A percentile compares a stretch with the other conserved stretches of the same genome.
These are phyloP conservation scores for Falco columbarius DNA, from an alignment of 2,797 vertebrate species.

Conservation along the genomic window DNA sequence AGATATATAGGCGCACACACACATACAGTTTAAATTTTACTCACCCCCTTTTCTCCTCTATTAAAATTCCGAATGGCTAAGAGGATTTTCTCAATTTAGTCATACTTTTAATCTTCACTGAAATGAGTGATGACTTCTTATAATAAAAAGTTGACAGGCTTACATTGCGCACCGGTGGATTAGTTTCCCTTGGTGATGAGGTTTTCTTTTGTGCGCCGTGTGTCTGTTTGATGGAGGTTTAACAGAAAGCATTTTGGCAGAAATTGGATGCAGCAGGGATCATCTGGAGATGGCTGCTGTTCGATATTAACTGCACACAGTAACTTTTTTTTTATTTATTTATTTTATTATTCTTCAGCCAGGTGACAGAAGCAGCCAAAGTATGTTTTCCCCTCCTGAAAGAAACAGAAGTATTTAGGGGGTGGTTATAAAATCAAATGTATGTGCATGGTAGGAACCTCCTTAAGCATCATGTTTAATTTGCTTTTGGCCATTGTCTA, in stretches of 20 bases:
- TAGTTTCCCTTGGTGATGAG: slow-evolving; percentile 99
- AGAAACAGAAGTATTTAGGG: slow-evolving; percentile 16
- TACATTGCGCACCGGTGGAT: slow-evolving; percentile 96
- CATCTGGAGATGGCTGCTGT: slow-evolving; percentile 93
- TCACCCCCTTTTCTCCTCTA: slow-evolving; percentile 86
- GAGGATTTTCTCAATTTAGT: slow-evolving; percentile 99
- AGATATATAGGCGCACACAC: slow-evolving; percentile 17
- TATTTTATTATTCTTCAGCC: slow-evolving; percentile 67
- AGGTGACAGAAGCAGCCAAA: slow-evolving; percentile 76
- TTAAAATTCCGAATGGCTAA: slow-evolving; percentile 99
- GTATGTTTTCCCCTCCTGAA: slow-evolving; percentile 56
- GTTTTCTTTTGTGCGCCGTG: slow-evolving; percentile 96
- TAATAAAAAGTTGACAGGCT: slow-evolving; percentile 98
- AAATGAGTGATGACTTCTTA: slow-evolving; percentile 99
- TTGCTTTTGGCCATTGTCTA: slow-evolving; percentile 60
- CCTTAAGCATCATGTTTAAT: slow-evolving; percentile 43
- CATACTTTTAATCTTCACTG: slow-evolving; percentile 99
- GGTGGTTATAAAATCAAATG: slow-evolving; percentile 41
- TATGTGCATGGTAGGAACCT: background rate
- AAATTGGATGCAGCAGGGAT: slow-evolving; percentile 99
- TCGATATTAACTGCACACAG: slow-evolving; percentile 93
- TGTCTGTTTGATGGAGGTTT: slow-evolving; percentile 99
- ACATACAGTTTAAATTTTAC: slow-evolving; percentile 80
- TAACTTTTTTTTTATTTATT: slow-evolving; percentile 80
- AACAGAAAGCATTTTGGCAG: slow-evolving; percentile 96